Evolutionary conservation across 2,888 invertebrate genomes (phyloP), one percentile per base, ranked within the genome.

Genomic region (Andrena hattorfiana): DNA sequence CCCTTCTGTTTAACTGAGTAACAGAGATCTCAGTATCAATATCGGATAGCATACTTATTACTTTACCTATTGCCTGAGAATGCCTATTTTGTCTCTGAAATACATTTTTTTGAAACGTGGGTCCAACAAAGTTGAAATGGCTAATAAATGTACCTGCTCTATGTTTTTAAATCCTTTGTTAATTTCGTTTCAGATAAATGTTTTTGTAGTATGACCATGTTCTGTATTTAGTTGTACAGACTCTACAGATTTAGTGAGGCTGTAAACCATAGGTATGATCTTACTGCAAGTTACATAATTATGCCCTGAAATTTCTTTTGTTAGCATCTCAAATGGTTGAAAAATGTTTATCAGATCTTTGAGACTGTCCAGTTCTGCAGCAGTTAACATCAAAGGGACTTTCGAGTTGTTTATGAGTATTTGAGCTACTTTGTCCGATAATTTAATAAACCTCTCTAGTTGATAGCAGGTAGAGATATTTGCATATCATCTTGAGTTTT

Each of bases 101-200:
- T 51, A 67, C 48, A 67, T 67, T 67, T 67, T 67, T n/a, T 67
- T 67, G n/a, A 67, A 66, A 28, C 66, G 66, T 8, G 48, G 28
- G 20, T 67, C 30, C n/a, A 67, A 20, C 30, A 67, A 23, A 48
- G 51, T 67, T 23, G 51, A 49, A 49, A 51, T 49, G n/a, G 67
- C 51, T 51, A 67, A 67, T 26, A 28, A 28, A 49, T 28, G 8
- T 7, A 67, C 20, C n/a, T 67, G 51, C 49, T 67, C 51, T 23
- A 67, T 28, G 16, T 7, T 7, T 49, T 16, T 20, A 30, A 49
- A 67, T 67, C 26, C 23, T 54, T 54, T 54, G 23, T 20, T 54
- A 54, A 54, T 54, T 54, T 20, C 54, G 20, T 54, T 7, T 54
- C 23, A 20, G 7, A 54, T 7, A n/a, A n/a, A 0, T 54, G 23